A percentile compares a stretch with the other conserved stretches of the same genome.
Evolutionary conservation across 1,140 invertebrate species (phyloP).

Genomic region (Riptortus pedestris): DNA sequence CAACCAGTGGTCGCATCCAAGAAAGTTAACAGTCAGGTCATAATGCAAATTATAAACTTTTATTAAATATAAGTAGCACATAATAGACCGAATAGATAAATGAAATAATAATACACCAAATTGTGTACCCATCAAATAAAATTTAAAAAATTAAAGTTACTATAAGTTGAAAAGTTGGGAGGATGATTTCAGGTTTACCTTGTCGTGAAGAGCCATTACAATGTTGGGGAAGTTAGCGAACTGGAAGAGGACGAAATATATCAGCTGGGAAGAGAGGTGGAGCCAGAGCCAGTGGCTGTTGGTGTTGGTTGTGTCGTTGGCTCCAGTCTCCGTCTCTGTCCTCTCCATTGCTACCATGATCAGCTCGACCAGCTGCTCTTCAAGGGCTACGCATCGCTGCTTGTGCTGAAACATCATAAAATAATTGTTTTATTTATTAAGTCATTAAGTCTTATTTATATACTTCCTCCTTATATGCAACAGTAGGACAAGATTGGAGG

Average conservation of each 20-base stretch:
- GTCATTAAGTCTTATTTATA: too few relatives aligned
- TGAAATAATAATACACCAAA: too few relatives aligned
- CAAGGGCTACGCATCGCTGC: slow-evolving; percentile 75
- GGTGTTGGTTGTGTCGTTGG: slow-evolving; percentile 50
- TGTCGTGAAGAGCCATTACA: slow-evolving; percentile 76
- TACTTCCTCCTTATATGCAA: too few relatives aligned
- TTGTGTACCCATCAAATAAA: too few relatives aligned
- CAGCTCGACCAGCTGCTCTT: slow-evolving; percentile 86
- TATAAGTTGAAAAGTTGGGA: neutral
- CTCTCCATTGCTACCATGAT: slow-evolving; percentile 86
- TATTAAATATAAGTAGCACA: too few relatives aligned
- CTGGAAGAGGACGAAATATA: slow-evolving; percentile 91
- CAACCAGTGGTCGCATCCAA: too few relatives aligned
- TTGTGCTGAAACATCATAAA: slow-evolving; percentile 55
- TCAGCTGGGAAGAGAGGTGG: slow-evolving; percentile 87
- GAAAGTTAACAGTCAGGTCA: too few relatives aligned
- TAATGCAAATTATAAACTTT: too few relatives aligned
- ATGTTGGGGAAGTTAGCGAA: slow-evolving; percentile 88
- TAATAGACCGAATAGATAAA: too few relatives aligned
- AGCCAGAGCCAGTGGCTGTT: slow-evolving; percentile 79
- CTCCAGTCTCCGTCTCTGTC: slow-evolving; percentile 54
- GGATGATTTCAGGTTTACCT: slow-evolving; percentile 41
- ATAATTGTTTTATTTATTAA: too few relatives aligned
- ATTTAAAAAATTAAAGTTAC: neutral
- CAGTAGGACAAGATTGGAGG: too few relatives aligned